Percentiles rank a stretch among this genome's conserved stretches.
Conservation (phyloP, 1,140 invertebrate genomes). For the Drosophila leontia region DNA sequence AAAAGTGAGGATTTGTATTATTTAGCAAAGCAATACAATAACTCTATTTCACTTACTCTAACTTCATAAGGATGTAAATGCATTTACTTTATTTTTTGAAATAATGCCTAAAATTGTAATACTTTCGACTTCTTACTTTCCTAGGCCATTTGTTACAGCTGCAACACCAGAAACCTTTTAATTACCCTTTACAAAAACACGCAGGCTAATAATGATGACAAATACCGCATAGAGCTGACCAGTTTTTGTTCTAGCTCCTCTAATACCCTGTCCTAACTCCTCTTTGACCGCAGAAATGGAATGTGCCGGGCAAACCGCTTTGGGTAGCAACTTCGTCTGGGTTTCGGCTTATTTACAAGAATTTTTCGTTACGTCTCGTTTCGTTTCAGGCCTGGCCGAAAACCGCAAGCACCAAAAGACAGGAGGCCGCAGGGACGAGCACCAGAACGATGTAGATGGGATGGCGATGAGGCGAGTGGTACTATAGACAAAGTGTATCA, state of each 20-base stretch:
- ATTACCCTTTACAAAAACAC: background rate
- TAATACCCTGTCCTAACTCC: background rate
- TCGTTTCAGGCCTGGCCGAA: conserved; percentile 50
- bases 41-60: too few species aligned
- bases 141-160: background rate
- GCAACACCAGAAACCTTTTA: conserved; percentile 11
- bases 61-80: background rate
- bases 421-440: background rate
- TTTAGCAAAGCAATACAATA: too few species aligned
- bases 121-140: background rate
- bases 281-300: conserved; percentile 43
- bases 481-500: conserved; percentile 74
- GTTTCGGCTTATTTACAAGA: conserved; percentile 69
- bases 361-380: conserved; percentile 63
- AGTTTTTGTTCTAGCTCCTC: conserved; percentile 9
- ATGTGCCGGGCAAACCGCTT: conserved; percentile 54
- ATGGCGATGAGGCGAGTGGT: conserved; percentile 10
- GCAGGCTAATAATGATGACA: conserved; percentile 39
- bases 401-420: conserved; percentile 18
- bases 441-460: conserved; percentile 5
- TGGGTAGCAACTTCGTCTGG: conserved; percentile 57
- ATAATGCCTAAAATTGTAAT: background rate
- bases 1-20: background rate
- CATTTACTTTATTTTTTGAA: background rate
- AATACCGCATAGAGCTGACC: conserved; percentile 6